These are phyloP conservation scores for Calycopis cecrops DNA, from an alignment of 1,140 invertebrate species.

Conservation along the genomic window DNA sequence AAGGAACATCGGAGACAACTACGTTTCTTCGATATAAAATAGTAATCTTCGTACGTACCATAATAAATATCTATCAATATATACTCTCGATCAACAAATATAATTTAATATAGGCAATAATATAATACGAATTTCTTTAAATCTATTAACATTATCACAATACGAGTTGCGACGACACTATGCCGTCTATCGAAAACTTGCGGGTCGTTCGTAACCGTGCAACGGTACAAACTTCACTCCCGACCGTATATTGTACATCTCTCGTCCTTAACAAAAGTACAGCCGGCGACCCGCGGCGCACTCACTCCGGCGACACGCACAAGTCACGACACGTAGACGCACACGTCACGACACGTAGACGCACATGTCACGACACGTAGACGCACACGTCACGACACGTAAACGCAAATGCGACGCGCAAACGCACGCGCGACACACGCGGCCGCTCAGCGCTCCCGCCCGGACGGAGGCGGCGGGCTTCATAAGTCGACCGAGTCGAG, in stretches of 20 bases:
- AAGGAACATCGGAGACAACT: conserved; percentile 54
- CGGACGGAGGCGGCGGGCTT: conserved; percentile 19
- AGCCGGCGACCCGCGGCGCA: not conserved
- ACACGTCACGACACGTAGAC: too few relatives aligned
- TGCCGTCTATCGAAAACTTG: conserved; percentile 55
- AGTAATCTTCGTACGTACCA: conserved; percentile 61
- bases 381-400: too few relatives aligned
- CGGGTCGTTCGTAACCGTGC: conserved; percentile 38
- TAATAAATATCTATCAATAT: conserved; percentile 71
- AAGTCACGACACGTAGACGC: too few relatives aligned
- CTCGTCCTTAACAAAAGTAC: not conserved
- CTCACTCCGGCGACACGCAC: not conserved
- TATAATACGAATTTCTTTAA: conserved; percentile 63
- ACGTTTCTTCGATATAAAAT: conserved; percentile 55
- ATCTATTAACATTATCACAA: conserved; percentile 68
- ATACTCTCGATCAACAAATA: conserved; percentile 71
- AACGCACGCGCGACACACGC: too few relatives aligned
- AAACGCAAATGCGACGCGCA: too few relatives aligned
- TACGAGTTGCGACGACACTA: conserved; percentile 63
- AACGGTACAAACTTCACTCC: conserved; percentile 38
- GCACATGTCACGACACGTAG: too few relatives aligned
- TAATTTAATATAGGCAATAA: conserved; percentile 69
- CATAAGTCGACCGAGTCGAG: conserved; percentile 64
- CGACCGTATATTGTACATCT: conserved; percentile 30
- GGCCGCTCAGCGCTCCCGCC: not conserved